A percentile compares a stretch with the other conserved stretches of the same genome.
Evolutionary conservation across 2,888 invertebrate genomes (phyloP).

Genomic region (Netelia virgata): DNA sequence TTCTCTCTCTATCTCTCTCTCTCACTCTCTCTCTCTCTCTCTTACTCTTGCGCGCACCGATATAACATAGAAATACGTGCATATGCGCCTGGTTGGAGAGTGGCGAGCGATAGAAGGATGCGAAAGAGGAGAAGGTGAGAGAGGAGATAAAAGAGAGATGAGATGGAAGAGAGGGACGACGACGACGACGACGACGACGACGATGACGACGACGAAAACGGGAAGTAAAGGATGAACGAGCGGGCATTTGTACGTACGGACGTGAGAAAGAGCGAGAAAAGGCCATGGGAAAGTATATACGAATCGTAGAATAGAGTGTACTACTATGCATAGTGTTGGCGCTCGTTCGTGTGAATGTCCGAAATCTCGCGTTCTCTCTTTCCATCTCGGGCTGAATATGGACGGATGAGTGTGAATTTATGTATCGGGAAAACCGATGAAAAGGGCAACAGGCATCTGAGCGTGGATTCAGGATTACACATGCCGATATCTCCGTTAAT

Average conservation of each 20-base stretch:
- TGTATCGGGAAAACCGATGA: slow-evolving; percentile 40
- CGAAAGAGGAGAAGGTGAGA: slow-evolving; percentile 1
- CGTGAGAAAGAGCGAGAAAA: background rate
- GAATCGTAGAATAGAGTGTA: slow-evolving; percentile 3
- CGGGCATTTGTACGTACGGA: slow-evolving; percentile 18
- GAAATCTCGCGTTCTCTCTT: slow-evolving; percentile 28
- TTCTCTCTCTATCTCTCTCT: background rate
- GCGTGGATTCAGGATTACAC: slow-evolving; percentile 36
- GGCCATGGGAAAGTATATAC: slow-evolving; percentile 11
- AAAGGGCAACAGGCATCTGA: slow-evolving; percentile 30
- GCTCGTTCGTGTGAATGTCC: slow-evolving; percentile 24
- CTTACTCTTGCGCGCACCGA: background rate
- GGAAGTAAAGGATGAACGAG: slow-evolving; percentile 39
- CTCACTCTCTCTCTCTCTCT: too few relatives aligned
- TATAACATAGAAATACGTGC: background rate
- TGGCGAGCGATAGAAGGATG: slow-evolving; percentile 21
- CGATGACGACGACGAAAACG: slow-evolving; percentile 25
- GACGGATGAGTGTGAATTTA: slow-evolving; percentile 21
- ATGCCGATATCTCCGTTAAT: slow-evolving; percentile 45
- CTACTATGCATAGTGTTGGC: slow-evolving; percentile 3
- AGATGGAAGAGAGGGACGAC: slow-evolving; percentile 5
- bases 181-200: slow-evolving; percentile 18
- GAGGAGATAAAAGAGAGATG: slow-evolving; percentile 32
- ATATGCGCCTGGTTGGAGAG: background rate
- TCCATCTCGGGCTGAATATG: slow-evolving; percentile 6